Evolutionary conservation across 2,797 vertebrate species (phyloP).

Genomic region (Cryptoblepharus egeriae): DNA sequence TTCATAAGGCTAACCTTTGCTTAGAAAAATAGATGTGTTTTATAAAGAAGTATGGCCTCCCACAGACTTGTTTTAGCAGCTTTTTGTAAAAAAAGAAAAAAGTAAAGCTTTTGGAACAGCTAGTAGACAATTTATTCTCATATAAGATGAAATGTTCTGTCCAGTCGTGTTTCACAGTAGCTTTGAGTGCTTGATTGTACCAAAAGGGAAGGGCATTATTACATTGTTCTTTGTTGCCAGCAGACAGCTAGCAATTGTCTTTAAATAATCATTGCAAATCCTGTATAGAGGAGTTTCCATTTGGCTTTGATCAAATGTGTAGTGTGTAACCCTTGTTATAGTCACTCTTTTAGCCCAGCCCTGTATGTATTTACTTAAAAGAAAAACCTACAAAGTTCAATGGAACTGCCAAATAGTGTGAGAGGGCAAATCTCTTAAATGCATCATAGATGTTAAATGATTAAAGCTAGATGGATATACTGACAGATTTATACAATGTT

Average conservation of each 20-base stretch:
- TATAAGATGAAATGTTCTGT: slow-evolving; percentile 71
- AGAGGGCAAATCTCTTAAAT: not conserved
- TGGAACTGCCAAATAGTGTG: not conserved
- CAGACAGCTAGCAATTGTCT: slow-evolving; percentile 72
- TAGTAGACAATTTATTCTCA: slow-evolving; percentile 67
- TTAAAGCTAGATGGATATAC: too few relatives aligned
- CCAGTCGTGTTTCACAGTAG: slow-evolving; percentile 70
- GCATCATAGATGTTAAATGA: not conserved
- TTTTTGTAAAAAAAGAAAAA: slow-evolving; percentile 57
- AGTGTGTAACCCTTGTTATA: slow-evolving; percentile 47
- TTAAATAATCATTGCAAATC: slow-evolving; percentile 69
- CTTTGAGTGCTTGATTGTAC: slow-evolving; percentile 66
- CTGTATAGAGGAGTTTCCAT: slow-evolving; percentile 55
- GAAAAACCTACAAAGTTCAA: not conserved
- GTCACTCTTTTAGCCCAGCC: slow-evolving; percentile 3
- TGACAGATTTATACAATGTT: not conserved
- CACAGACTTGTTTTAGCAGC: slow-evolving; percentile 61
- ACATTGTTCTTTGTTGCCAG: slow-evolving; percentile 67
- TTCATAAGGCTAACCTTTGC: slow-evolving; percentile 32
- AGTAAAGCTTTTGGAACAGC: slow-evolving; percentile 35
- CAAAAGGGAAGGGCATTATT: slow-evolving; percentile 59
- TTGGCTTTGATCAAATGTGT: slow-evolving; percentile 55
- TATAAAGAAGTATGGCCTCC: slow-evolving; percentile 45
- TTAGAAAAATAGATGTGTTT: slow-evolving; percentile 46
- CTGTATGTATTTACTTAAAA: slow-evolving; percentile 4